phyloP scores from a whole-genome alignment of 35 echinoderm and acorn worm species.

The Apostichopus japonicus region DNA sequence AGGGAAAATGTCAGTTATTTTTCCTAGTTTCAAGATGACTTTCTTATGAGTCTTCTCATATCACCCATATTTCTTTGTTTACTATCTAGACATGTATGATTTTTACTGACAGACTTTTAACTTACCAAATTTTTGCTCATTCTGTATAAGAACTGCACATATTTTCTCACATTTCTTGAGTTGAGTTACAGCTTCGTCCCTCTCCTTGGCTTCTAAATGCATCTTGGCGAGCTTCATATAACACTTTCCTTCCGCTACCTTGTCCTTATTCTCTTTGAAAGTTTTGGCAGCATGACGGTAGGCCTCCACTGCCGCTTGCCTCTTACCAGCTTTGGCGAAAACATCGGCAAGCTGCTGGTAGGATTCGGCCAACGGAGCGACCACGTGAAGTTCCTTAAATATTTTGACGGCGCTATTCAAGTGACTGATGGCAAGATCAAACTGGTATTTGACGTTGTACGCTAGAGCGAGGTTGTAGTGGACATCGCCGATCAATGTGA shows the following conservation, averaged over 20 bases:
- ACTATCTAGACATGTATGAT: too few relatives aligned
- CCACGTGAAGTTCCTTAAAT: neutral
- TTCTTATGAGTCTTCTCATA: too few relatives aligned
- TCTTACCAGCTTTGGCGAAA: neutral
- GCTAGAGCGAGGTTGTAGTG: constrained; percentile 53
- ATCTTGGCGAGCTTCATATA: constrained; percentile 45
- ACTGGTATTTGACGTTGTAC: constrained; percentile 6
- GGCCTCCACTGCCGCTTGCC: neutral
- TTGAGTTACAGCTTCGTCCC: neutral
- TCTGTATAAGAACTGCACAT: constrained; percentile 1
- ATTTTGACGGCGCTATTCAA: constrained; percentile 19
- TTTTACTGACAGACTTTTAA: neutral
- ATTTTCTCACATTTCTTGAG: constrained; percentile 50
- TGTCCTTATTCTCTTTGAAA: neutral
- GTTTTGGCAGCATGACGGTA: neutral
- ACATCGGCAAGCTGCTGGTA: constrained; percentile 39
- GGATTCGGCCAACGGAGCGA: neutral
- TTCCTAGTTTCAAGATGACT: too few relatives aligned
- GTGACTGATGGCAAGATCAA: constrained; percentile 30
- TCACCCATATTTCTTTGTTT: too few relatives aligned
- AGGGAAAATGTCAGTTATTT: too few relatives aligned
- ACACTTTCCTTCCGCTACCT: constrained; percentile 15
- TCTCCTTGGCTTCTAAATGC: constrained; percentile 22
- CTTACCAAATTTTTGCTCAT: neutral
- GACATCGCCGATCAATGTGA: constrained; percentile 33